These are phyloP conservation scores for Ranitomeya imitator DNA, from an alignment of 2,113 vertebrate genomes.

Conservation along the genomic window DNA sequence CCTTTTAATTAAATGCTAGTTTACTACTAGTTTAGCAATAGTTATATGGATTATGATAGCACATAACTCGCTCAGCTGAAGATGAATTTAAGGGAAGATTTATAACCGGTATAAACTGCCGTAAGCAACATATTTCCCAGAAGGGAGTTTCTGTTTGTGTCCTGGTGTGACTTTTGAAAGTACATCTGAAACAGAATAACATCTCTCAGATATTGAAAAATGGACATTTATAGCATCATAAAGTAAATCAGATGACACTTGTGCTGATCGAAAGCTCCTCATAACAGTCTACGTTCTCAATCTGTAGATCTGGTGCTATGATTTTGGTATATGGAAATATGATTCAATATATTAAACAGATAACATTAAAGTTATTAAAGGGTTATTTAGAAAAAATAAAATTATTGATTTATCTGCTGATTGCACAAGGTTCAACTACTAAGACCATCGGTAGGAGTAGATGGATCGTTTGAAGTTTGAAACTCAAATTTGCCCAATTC, in stretches of 20 bases:
- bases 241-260: conserved; percentile 1
- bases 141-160: not conserved
- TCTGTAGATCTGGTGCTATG: not conserved
- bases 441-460: no score
- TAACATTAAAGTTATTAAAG: not conserved
- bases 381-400: no score
- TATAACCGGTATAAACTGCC: conserved; percentile 7
- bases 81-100: conserved; percentile 1
- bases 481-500: no score
- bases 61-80: not conserved
- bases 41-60: not conserved
- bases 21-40: not conserved
- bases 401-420: no score
- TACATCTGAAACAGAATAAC: conserved; percentile 3
- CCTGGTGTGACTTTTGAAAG: conserved; percentile 11
- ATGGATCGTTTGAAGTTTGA: no score
- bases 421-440: no score
- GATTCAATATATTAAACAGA: not conserved
- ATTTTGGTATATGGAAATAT: not conserved
- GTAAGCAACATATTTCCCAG: not conserved
- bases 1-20: conserved; percentile 41
- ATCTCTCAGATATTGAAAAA: conserved; percentile 3
- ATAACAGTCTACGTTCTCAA: not conserved
- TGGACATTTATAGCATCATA: conserved; percentile 12
- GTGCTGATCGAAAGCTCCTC: not conserved